phyloP scores from a whole-genome alignment of 2,113 vertebrate genomes.

The Vidua macroura region DNA sequence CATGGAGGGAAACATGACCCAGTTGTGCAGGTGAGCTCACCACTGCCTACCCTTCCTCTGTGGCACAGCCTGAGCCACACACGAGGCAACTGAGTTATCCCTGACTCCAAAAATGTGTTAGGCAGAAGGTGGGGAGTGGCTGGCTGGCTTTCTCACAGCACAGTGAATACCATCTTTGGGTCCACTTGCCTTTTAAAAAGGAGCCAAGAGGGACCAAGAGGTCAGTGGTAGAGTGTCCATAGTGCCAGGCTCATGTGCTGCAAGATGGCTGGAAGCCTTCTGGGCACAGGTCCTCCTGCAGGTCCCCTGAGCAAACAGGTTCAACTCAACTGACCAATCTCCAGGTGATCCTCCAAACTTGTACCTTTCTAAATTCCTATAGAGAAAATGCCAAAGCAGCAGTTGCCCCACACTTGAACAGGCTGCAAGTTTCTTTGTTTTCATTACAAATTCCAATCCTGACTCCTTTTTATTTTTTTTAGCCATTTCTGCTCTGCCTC shows the following conservation, averaged over 20 bases:
- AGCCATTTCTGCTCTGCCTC: conserved; percentile 73
- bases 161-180: accelerated
- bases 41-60: neutral
- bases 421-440: conserved; percentile 74
- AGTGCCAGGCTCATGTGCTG: neutral
- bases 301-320: neutral
- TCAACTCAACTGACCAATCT: neutral
- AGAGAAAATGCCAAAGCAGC: conserved; percentile 35
- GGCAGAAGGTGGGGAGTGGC: neutral
- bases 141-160: neutral
- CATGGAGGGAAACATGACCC: neutral
- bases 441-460: conserved; percentile 75
- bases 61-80: neutral
- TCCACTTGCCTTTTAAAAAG: neutral
- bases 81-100: neutral
- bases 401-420: conserved; percentile 32
- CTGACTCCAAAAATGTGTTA: neutral
- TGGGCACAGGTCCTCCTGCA: neutral
- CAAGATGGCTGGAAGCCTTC: neutral
- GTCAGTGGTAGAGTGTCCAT: neutral
- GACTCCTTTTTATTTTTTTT: conserved; percentile 65
- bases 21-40: neutral
- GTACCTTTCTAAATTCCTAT: neutral
- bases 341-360: neutral
- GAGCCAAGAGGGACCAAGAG: neutral